Evolutionary conservation across 1,140 invertebrate genomes (phyloP).

Genomic region (Meteorus sp.): DNA sequence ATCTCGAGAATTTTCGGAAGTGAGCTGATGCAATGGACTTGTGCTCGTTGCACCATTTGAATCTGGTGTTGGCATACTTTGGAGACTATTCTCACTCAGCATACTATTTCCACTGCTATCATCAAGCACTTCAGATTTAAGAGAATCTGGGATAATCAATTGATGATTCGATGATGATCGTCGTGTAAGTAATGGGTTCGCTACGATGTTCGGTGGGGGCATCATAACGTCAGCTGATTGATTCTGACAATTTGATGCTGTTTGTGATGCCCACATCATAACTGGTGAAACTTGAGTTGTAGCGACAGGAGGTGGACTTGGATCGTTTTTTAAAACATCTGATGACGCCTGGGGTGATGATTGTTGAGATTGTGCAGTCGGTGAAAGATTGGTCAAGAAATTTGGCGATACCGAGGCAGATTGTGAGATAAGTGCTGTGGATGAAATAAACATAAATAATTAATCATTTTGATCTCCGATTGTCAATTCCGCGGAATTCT

Average conservation of each 20-base stretch:
- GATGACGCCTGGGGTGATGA: conserved; percentile 27
- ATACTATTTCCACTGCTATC: conserved; percentile 69
- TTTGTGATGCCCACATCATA: conserved; percentile 50
- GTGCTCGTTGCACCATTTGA: conserved; percentile 32
- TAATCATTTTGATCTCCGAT: not conserved
- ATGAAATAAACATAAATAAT: conserved; percentile 12
- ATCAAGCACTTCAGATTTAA: conserved; percentile 73
- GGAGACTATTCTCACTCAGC: conserved; percentile 58
- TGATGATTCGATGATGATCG: conserved; percentile 52
- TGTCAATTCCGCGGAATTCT: not conserved
- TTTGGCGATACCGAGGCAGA: conserved; percentile 36
- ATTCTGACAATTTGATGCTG: conserved; percentile 32
- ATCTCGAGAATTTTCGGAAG: conserved; percentile 47
- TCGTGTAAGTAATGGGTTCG: conserved; percentile 44
- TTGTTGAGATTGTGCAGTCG: conserved; percentile 4
- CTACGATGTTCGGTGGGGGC: conserved; percentile 48
- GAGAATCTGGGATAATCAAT: conserved; percentile 53
- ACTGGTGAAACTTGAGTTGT: conserved; percentile 40
- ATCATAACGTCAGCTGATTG: conserved; percentile 52
- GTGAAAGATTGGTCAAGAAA: conserved; percentile 42
- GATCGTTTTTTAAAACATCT: conserved; percentile 49
- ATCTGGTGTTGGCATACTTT: conserved; percentile 43
- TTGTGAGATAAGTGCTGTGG: conserved; percentile 41
- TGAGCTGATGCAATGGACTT: conserved; percentile 50
- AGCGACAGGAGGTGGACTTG: conserved; percentile 45